Evolutionary conservation across 2,113 vertebrate genomes (phyloP).

Genomic region (Cryptoleucopteryx plumbea): DNA sequence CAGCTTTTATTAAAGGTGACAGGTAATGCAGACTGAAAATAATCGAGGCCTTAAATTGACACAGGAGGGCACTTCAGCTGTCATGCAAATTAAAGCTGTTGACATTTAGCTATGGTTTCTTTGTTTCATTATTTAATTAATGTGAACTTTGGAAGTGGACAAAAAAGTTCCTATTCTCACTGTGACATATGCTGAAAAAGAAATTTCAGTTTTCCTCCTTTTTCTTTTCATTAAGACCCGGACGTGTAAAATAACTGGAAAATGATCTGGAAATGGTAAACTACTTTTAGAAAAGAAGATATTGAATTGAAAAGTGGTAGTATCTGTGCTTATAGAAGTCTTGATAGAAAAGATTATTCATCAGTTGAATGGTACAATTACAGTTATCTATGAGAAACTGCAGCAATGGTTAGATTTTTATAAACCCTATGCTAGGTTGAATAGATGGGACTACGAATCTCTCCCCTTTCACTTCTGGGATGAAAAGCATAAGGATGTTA

Average conservation of each 20-base stretch:
- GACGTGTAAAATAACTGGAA: neutral
- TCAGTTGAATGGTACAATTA: neutral
- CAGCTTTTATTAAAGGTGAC: neutral
- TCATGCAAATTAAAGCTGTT: neutral
- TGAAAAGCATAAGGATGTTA: neutral
- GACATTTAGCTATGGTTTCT: neutral
- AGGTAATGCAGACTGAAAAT: neutral
- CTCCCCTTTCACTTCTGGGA: neutral
- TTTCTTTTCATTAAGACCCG: neutral
- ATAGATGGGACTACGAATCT: neutral
- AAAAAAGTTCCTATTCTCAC: neutral
- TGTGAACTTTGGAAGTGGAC: neutral
- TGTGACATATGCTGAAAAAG: neutral
- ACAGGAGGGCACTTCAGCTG: neutral
- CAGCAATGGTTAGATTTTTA: neutral
- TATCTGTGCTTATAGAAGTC: neutral
- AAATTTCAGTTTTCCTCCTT: neutral
- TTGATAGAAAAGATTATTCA: neutral
- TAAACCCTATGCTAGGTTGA: fast-evolving
- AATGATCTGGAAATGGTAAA: neutral
- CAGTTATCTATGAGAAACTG: neutral
- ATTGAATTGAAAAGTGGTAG: neutral
- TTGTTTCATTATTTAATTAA: neutral
- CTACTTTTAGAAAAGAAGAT: neutral
- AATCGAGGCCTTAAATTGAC: neutral